Base-by-base conservation (phyloP, 2,113 vertebrate genomes). In the Conger conger region DNA sequence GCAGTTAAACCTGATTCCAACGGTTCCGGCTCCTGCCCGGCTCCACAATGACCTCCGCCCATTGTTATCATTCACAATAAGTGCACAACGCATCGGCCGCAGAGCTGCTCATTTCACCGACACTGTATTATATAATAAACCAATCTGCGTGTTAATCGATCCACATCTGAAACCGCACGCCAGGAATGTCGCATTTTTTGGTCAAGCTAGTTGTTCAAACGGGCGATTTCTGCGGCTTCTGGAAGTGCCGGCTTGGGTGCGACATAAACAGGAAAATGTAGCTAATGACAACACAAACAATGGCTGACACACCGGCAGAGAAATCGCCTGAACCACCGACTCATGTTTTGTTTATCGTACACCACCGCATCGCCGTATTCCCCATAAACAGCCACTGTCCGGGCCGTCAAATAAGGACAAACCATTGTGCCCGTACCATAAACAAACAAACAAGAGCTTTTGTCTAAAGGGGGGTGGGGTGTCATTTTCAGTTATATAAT, bases 381-480 rank as follows among this genome's bases (percentile, higher is more conserved):
- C 23, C 78, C 33, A 79, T 38, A 36, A 38, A 38, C 33, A 36
- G 35, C 3, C 36, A 79, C 9, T 36, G 76, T 37, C 36, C 76
- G 3, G 76, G 23, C 76, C 76, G 76, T 35, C 76, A 77, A 37
- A 33, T 33, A 77, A 77, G 76, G 76, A 33, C 76, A 63, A 27
- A 30, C 23, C 76, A 77, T 36, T 77, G 76, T 36, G n/a, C 4
- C 84, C 77, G 30, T 68, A 23, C 35, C 11, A 80, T 85, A 85
- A 85, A 85, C 84, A 85, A 76, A 81, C 84, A 80, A 76, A 81
- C 84, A 80, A 73, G 79, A 37, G 76, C 83, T 84, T 84, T 84
- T 80, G 77, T 85, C 68, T 53, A 20, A 68, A 50, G 53, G 84
- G 84, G 78, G 84, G 78, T 53, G 78, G 84, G 77, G 84, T 80